These are phyloP conservation scores for Noctua janthina DNA, from an alignment of 2,888 invertebrate species.

Conservation along the genomic window DNA sequence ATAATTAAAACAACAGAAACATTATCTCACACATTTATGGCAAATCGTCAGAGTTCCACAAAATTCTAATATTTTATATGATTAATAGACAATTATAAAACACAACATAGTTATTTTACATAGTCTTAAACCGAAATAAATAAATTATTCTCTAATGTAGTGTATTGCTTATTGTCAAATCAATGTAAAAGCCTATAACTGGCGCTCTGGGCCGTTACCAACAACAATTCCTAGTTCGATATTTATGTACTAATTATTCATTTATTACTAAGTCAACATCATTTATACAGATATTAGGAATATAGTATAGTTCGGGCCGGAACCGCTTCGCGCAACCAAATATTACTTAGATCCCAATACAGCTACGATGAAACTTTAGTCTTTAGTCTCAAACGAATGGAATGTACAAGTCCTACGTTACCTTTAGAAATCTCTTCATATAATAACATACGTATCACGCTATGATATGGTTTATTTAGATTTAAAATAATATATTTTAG, in stretches of 20 bases:
- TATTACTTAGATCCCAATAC: constrained; percentile 48
- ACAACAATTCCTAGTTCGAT: constrained; percentile 80
- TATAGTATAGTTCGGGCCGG: constrained; percentile 64
- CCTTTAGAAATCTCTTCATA: constrained; percentile 70
- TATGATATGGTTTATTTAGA: constrained; percentile 82
- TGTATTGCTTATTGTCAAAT: constrained; percentile 89
- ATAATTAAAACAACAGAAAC: constrained; percentile 87
- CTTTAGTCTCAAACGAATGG: constrained; percentile 68
- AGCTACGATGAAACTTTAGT: constrained; percentile 55
- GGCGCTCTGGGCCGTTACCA: constrained; percentile 65
- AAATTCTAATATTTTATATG: constrained; percentile 80
- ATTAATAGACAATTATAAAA: constrained; percentile 87
- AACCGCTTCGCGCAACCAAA: constrained; percentile 61
- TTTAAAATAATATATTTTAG: constrained; percentile 66
- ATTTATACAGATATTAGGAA: constrained; percentile 76
- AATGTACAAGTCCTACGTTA: constrained; percentile 73
- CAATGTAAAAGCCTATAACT: constrained; percentile 80
- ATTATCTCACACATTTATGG: constrained; percentile 89
- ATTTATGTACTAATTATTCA: constrained; percentile 81
- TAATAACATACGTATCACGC: constrained; percentile 77
- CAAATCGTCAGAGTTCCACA: constrained; percentile 86
- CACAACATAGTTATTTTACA: constrained; percentile 89
- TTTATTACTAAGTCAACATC: constrained; percentile 74
- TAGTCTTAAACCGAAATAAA: constrained; percentile 89
- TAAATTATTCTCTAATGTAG: constrained; percentile 86